phyloP scores from a whole-genome alignment of 2,888 invertebrate species.

The Leuctra nigra region DNA sequence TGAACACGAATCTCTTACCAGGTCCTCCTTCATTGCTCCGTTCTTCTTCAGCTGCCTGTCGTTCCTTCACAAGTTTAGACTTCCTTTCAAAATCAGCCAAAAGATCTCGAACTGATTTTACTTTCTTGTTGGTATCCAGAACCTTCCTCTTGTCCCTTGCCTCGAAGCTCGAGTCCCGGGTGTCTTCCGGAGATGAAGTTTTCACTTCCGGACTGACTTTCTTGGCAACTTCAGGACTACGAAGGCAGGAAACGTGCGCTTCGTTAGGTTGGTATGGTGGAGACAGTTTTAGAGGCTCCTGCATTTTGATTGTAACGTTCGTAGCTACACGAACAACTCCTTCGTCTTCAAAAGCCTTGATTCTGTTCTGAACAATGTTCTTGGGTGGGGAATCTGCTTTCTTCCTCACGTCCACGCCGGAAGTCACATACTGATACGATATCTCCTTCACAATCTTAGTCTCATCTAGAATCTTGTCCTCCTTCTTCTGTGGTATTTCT shows the following conservation, averaged over 20 bases:
- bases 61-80: constrained; percentile 37
- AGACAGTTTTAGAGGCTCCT: constrained; percentile 41
- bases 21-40: constrained; percentile 32
- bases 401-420: constrained; percentile 31
- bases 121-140: constrained; percentile 22
- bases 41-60: constrained; percentile 35
- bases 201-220: not conserved
- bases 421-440: constrained; percentile 40
- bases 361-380: constrained; percentile 37
- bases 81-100: constrained; percentile 43
- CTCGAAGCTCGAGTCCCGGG: constrained; percentile 20
- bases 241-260: constrained; percentile 39
- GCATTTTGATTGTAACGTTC: constrained; percentile 37
- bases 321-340: constrained; percentile 22
- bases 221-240: constrained; percentile 23
- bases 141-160: constrained; percentile 18
- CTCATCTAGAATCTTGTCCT: constrained; percentile 35
- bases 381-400: constrained; percentile 30
- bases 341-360: constrained; percentile 32
- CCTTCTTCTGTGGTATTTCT: constrained; percentile 12
- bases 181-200: constrained; percentile 16
- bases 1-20: constrained; percentile 39
- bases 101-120: constrained; percentile 42
- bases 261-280: constrained; percentile 39
- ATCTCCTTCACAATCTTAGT: constrained; percentile 40